Evolutionary conservation across 2,113 vertebrate species (phyloP).

Genomic region (Electrona antarctica): DNA sequence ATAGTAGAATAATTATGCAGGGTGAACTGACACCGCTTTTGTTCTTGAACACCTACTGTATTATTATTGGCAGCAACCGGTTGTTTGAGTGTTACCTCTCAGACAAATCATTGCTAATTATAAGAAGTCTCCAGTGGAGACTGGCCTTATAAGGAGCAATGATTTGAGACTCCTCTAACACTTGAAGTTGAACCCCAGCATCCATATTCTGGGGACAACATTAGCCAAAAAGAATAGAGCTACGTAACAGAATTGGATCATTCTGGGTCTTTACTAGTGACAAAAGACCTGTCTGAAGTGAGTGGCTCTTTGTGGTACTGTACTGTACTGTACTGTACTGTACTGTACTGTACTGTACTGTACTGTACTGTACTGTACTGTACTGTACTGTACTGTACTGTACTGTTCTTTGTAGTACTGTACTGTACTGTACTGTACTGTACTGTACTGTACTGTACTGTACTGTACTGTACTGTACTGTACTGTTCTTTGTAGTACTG

Average conservation of each 20-base stretch:
- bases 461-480: slow-evolving; percentile 34
- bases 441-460: slow-evolving; percentile 18
- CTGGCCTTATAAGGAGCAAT: slow-evolving; percentile 7
- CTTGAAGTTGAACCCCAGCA: no score
- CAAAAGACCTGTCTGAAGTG: slow-evolving; percentile 22
- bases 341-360: no score
- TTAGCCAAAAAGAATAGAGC: no score
- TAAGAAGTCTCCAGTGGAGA: slow-evolving; percentile 49
- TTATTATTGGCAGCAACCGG: slow-evolving; percentile 51
- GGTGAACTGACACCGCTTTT: slow-evolving; percentile 41
- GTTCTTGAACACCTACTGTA: slow-evolving; percentile 59
- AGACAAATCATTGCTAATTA: slow-evolving; percentile 57
- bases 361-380: not conserved
- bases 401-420: no score
- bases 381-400: slow-evolving; percentile 46
- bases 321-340: slow-evolving; percentile 47
- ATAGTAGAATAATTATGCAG: slow-evolving; percentile 29
- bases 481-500: no score
- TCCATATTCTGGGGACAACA: no score
- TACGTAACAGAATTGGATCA: no score
- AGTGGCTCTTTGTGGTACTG: slow-evolving; percentile 59
- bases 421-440: slow-evolving; percentile 34
- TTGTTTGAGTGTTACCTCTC: slow-evolving; percentile 50
- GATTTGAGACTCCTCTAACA: no score
- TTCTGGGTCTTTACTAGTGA: no score